These are phyloP conservation scores for Drosophila mettleri DNA, from an alignment of 2,888 invertebrate species.

Conservation along the genomic window DNA sequence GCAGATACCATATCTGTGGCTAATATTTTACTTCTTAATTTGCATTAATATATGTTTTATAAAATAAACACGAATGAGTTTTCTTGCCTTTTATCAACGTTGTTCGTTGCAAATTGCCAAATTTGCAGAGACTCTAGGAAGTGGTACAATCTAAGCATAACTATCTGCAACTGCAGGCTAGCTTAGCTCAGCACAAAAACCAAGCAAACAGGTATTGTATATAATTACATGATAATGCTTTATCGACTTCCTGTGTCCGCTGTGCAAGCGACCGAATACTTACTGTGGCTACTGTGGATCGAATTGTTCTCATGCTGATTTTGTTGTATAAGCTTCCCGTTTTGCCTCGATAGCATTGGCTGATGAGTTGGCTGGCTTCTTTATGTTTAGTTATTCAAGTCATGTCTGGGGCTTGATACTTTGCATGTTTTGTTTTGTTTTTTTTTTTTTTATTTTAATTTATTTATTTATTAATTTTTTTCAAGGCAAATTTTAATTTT, in stretches of 20 bases:
- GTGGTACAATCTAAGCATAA: conserved; percentile 6
- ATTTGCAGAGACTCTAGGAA: conserved; percentile 12
- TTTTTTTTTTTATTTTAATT: not conserved
- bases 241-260: conserved; percentile 40
- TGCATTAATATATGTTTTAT: not conserved
- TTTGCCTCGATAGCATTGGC: conserved; percentile 27
- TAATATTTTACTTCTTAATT: not conserved
- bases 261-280: conserved; percentile 20
- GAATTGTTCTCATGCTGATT: conserved; percentile 32
- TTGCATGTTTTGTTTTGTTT: conserved; percentile 7
- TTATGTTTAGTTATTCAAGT: conserved; percentile 51
- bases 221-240: conserved; percentile 43
- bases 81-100: conserved; percentile 9
- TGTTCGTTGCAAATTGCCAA: not conserved
- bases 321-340: conserved; percentile 38
- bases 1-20: not conserved
- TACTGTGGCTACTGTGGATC: conserved; percentile 26
- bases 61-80: not conserved
- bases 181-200: conserved; percentile 6
- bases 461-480: too few species aligned
- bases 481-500: conserved; percentile 34
- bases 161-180: conserved; percentile 10
- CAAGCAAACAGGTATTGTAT: conserved; percentile 37
- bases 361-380: conserved; percentile 32
- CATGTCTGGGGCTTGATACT: conserved; percentile 35